Base-by-base conservation (phyloP, 2,113 vertebrate species). In the Rhodinocichla rosea region DNA sequence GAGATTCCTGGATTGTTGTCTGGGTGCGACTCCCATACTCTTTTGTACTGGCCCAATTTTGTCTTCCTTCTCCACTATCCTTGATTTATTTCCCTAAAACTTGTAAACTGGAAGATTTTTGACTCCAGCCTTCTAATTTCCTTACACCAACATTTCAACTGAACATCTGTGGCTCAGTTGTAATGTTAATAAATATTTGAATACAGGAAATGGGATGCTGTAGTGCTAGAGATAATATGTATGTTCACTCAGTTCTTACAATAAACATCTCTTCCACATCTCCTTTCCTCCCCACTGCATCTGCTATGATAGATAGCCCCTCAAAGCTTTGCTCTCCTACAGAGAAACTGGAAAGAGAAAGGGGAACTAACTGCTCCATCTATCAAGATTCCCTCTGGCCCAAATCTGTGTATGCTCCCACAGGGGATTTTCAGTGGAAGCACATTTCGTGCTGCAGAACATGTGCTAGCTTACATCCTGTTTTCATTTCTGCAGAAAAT, bases 121-220 rank as follows among this genome's bases (percentile, higher is more conserved):
- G 8, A 77, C 44, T 74, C 16, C 39, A 92, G 59, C 28, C 21
- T 37, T n/a, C 42, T 59, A 17, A 44, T 83, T 91, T 94, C 50
- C 71, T 65, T 77, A 77, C 8, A 35, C 28, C 22, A 45, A 9
- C 82, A 89, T 88, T 87, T 74, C 63, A 92, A 62, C n/a, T 0
- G 5, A 96, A 80, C 89, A 85, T 94, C 77, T 80, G 90, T 49
- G 86, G n/a, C 77, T 95, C 44, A 37, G 62, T 26, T 80, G 44
- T 50, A 63, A 35, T 27, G 33, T 53, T 82, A 96, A 89, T 93
- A 92, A 93, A 92, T 94, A 91, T 77, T 65, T 93, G 80, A 95
- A 90, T 37, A 74, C 13, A 64, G 55, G 35, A 52, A 50, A 47
- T 11, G 52, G 70, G 24, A 47, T 20, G 18, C 33, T 1, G 11